A percentile compares a stretch with the other conserved stretches of the same genome.
Conservation (phyloP, 1,140 invertebrate genomes). For the Gryon sp. region DNA sequence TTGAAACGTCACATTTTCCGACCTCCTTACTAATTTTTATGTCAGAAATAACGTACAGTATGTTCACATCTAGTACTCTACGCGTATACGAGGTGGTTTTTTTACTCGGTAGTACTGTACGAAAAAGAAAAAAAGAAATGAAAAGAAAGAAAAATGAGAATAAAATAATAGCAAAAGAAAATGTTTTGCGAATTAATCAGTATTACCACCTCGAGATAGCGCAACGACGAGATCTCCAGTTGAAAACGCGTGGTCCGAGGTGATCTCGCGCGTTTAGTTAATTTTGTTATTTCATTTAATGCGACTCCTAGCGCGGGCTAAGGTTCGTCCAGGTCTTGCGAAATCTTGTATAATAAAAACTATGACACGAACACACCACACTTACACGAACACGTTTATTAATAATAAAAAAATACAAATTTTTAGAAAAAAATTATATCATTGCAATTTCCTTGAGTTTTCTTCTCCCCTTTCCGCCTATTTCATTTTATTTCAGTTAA, state of each 20-base stretch:
- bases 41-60: constrained; percentile 46
- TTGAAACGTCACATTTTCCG: constrained; percentile 4
- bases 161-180: constrained; percentile 7
- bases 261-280: constrained; percentile 77
- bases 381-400: constrained; percentile 77
- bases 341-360: constrained; percentile 77
- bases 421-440: constrained; percentile 72
- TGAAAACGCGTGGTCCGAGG: constrained; percentile 67
- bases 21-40: constrained; percentile 5
- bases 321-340: constrained; percentile 10
- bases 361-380: constrained; percentile 71
- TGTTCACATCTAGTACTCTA: constrained; percentile 47
- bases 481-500: not conserved
- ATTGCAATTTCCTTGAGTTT: not conserved
- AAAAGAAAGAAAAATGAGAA: constrained; percentile 1
- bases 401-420: constrained; percentile 79
- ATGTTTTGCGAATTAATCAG: constrained; percentile 53
- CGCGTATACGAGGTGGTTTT: constrained; percentile 57
- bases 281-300: constrained; percentile 80
- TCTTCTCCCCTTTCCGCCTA: not conserved
- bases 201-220: constrained; percentile 60
- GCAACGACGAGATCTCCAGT: constrained; percentile 64
- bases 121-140: constrained; percentile 12
- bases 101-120: constrained; percentile 50
- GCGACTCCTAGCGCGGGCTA: constrained; percentile 71